These are phyloP conservation scores for Cervus canadensis DNA, from an alignment of 2,113 vertebrate genomes.

Conservation along the genomic window DNA sequence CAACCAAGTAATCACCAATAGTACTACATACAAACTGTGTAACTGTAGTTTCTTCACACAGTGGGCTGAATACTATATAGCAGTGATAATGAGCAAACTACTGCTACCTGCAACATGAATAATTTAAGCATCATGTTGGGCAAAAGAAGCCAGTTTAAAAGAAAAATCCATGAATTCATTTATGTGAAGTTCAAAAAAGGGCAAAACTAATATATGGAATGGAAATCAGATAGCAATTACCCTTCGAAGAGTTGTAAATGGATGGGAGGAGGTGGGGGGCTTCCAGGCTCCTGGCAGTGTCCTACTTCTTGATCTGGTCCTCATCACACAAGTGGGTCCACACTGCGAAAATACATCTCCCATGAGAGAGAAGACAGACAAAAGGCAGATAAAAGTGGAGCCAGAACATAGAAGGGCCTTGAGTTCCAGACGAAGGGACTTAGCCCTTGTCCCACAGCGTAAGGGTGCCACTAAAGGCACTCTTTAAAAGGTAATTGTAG, in stretches of 20 bases:
- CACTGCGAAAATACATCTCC: neutral
- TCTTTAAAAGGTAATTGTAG: neutral
- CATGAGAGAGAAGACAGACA: neutral
- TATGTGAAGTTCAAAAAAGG: neutral
- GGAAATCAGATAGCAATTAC: neutral
- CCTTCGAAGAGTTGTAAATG: neutral
- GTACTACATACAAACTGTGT: neutral
- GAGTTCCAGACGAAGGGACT: neutral
- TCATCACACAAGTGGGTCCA: neutral
- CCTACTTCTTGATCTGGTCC: neutral
- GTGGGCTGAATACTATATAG: neutral
- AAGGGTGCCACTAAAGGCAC: neutral
- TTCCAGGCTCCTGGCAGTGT: neutral
- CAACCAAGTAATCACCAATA: neutral
- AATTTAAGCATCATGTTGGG: neutral
- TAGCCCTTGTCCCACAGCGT: neutral
- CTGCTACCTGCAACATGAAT: neutral
- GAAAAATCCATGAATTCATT: neutral
- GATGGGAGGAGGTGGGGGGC: accelerated
- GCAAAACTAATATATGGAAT: neutral
- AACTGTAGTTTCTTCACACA: neutral
- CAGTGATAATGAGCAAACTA: neutral
- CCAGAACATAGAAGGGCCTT: neutral
- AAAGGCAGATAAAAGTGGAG: neutral
- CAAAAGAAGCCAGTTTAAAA: neutral